Evolutionary conservation across 2,888 invertebrate species (phyloP).

Genomic region (Caenorhabditis imperialis): DNA sequence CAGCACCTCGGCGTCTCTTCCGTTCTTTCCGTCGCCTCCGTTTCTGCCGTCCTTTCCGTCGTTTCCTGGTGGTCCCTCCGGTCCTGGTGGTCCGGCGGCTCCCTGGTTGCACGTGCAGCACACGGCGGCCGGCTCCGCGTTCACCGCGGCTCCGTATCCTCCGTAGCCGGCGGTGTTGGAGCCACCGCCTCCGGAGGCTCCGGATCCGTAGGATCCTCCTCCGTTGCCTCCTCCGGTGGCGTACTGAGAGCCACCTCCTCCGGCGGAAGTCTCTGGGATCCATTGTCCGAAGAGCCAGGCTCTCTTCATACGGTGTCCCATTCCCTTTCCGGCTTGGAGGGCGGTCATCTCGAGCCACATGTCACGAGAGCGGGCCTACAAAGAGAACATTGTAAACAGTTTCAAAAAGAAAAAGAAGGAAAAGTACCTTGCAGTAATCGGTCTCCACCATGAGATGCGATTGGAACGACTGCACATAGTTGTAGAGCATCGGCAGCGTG

Average conservation of each 20-base stretch:
- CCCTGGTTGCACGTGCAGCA: constrained; percentile 73
- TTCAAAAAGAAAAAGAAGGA: constrained; percentile 1
- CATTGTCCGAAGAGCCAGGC: constrained; percentile 73
- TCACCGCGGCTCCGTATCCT: constrained; percentile 71
- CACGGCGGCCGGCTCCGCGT: constrained; percentile 68
- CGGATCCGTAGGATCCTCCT: constrained; percentile 40
- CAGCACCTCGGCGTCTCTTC: constrained; percentile 67
- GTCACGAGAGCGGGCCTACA: constrained; percentile 70
- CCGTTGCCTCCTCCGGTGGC: constrained; percentile 25
- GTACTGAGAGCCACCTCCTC: constrained; percentile 61
- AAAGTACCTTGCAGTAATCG: constrained; percentile 70
- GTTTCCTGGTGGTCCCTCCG: constrained; percentile 71
- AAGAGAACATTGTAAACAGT: not conserved
- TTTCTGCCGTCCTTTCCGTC: constrained; percentile 70
- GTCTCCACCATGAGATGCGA: constrained; percentile 76
- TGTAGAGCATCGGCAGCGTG: constrained; percentile 76
- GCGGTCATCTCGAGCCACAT: constrained; percentile 76
- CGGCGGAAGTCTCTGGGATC: constrained; percentile 70
- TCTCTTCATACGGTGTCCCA: constrained; percentile 69
- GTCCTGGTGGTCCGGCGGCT: constrained; percentile 72
- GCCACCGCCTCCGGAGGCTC: constrained; percentile 52
- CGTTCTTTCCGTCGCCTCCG: constrained; percentile 73
- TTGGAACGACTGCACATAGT: constrained; percentile 77
- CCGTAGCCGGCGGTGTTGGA: constrained; percentile 63
- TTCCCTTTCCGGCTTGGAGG: constrained; percentile 71